A percentile compares a stretch with the other conserved stretches of the same genome.
Conservation (phyloP, 2,888 invertebrate species). For the Aleiodes testaceus region DNA sequence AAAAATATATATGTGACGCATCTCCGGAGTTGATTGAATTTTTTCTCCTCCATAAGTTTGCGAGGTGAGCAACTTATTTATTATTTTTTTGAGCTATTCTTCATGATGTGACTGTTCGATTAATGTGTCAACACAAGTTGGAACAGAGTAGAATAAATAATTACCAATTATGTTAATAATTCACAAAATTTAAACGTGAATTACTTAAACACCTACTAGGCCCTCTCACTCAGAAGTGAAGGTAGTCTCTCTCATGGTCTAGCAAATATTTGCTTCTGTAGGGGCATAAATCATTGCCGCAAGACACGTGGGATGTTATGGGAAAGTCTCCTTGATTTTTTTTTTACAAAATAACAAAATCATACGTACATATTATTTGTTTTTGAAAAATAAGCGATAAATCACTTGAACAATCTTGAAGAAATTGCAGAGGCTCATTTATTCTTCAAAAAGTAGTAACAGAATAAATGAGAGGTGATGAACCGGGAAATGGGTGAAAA, state of each 20-base stretch:
- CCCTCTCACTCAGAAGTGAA: neutral
- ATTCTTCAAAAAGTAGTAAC: too few species aligned
- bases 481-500: slow-evolving; percentile 24
- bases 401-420: slow-evolving; percentile 11
- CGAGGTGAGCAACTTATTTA: neutral
- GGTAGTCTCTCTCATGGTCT: neutral
- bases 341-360: neutral
- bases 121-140: neutral
- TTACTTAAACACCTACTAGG: slow-evolving; percentile 24
- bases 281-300: slow-evolving; percentile 29
- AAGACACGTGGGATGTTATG: slow-evolving; percentile 28
- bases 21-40: neutral
- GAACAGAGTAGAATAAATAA: neutral
- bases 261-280: slow-evolving; percentile 36
- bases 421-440: neutral
- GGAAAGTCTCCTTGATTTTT: slow-evolving; percentile 11
- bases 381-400: slow-evolving; percentile 2
- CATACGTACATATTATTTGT: slow-evolving; percentile 2
- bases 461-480: too few species aligned
- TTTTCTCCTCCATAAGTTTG: neutral
- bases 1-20: slow-evolving; percentile 18
- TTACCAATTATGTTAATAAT: slow-evolving; percentile 24
- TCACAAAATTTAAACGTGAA: slow-evolving; percentile 7
- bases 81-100: neutral
- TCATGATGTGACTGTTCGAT: neutral